phyloP scores from a whole-genome alignment of 2,113 vertebrate species.

The Suncus etruscus region DNA sequence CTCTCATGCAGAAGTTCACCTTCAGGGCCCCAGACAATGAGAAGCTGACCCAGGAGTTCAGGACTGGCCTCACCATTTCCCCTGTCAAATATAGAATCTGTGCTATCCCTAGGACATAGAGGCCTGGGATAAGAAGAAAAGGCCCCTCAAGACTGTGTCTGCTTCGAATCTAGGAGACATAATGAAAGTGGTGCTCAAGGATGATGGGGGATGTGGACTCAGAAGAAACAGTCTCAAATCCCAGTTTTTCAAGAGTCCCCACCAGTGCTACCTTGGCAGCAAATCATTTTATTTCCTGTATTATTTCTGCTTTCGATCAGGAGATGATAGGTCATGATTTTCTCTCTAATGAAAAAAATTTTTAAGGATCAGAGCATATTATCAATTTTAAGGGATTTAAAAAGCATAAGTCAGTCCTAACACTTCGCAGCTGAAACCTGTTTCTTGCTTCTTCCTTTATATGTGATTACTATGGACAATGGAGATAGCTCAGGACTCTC shows the following conservation, averaged over 20 bases:
- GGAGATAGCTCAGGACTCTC: too few relatives aligned
- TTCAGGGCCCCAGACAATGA: constrained; percentile 83
- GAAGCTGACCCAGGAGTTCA: constrained; percentile 77
- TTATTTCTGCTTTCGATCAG: background rate
- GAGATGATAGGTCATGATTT: background rate
- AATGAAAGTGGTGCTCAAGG: background rate
- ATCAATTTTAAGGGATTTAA: background rate
- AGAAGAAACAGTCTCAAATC: background rate
- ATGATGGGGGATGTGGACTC: background rate
- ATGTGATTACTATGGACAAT: too few relatives aligned
- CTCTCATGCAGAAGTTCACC: constrained; percentile 90
- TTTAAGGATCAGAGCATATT: background rate
- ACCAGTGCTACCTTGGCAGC: background rate
- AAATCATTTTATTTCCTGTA: background rate
- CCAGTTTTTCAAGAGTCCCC: background rate
- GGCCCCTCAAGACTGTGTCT: background rate
- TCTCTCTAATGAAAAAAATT: too few relatives aligned
- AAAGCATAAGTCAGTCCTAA: background rate
- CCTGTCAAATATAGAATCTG: constrained; percentile 87
- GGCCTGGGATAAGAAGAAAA: background rate
- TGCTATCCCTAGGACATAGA: constrained; percentile 70
- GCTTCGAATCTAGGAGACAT: background rate
- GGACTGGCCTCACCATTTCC: constrained; percentile 42
- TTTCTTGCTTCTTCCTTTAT: too few relatives aligned
- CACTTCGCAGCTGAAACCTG: too few relatives aligned